Conservation (phyloP, 2,113 vertebrate genomes). For the Tenebrosternarchus preto region DNA sequence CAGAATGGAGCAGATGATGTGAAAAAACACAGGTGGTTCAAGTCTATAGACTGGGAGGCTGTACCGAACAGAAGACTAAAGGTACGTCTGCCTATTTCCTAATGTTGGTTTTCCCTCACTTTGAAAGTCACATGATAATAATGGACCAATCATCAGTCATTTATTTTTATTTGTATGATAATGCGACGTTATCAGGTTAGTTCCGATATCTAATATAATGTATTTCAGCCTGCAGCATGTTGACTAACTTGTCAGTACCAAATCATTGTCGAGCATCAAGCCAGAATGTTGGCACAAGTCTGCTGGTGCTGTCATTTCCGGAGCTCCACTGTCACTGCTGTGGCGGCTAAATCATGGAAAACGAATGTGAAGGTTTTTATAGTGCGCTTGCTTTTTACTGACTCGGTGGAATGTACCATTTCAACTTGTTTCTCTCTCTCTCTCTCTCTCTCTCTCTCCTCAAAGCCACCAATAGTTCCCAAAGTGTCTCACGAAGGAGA, state of each 20-base stretch:
- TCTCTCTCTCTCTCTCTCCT: background rate
- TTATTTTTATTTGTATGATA: too few relatives aligned
- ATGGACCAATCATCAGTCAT: too few relatives aligned
- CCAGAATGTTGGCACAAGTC: background rate
- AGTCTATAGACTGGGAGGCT: slow-evolving; percentile 86
- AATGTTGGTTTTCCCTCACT: too few relatives aligned
- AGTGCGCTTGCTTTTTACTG: background rate
- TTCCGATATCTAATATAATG: too few relatives aligned
- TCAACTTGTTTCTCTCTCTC: background rate
- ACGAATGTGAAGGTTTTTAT: background rate
- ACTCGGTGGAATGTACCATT: background rate
- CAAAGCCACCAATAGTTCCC: slow-evolving; percentile 89
- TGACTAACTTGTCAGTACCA: background rate
- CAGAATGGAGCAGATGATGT: slow-evolving; percentile 95
- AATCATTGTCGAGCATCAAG: too few relatives aligned
- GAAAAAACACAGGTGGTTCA: slow-evolving; percentile 93
- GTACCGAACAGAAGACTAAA: slow-evolving; percentile 87
- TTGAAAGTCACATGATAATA: too few relatives aligned
- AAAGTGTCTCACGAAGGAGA: slow-evolving; percentile 90
- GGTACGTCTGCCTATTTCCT: slow-evolving; percentile 65
- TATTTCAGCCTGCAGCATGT: background rate
- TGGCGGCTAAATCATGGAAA: background rate
- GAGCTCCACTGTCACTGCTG: background rate
- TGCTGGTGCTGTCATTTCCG: background rate
- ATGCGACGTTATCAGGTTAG: too few relatives aligned